Evolutionary conservation across 2,113 vertebrate species (phyloP).

Genomic region (Poecile atricapillus): DNA sequence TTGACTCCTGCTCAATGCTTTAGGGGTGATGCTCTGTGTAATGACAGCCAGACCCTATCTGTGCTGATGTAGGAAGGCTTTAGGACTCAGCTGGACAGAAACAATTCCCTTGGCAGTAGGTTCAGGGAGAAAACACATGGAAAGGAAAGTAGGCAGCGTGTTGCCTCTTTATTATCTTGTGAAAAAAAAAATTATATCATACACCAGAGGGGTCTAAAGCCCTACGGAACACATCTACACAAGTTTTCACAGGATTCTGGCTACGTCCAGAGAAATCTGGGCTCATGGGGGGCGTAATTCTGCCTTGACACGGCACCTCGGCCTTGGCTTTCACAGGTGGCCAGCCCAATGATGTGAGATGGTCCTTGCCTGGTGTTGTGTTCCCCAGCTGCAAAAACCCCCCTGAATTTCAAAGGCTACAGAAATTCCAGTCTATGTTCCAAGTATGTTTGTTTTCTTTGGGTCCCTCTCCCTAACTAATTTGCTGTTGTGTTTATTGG

Average conservation of each 20-base stretch:
- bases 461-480: not conserved
- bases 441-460: slow-evolving; percentile 10
- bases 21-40: not conserved
- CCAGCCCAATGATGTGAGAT: rapidly evolving
- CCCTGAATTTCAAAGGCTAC: not conserved
- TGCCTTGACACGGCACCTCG: not conserved
- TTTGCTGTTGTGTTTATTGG: slow-evolving; percentile 38
- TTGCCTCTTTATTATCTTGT: not conserved
- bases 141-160: not conserved
- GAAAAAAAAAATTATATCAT: not conserved
- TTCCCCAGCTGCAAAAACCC: not conserved
- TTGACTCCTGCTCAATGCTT: not conserved
- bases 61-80: not conserved
- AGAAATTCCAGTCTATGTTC: not conserved
- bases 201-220: not conserved
- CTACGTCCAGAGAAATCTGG: not conserved
- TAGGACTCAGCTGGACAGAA: not conserved
- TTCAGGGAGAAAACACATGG: not conserved
- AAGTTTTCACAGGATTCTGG: not conserved
- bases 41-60: not conserved
- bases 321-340: not conserved
- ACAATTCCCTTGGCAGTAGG: not conserved
- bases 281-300: not conserved
- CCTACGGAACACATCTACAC: not conserved
- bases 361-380: rapidly evolving